Conservation (phyloP, 2,888 invertebrate species). For the Bombyx huttoni region DNA sequence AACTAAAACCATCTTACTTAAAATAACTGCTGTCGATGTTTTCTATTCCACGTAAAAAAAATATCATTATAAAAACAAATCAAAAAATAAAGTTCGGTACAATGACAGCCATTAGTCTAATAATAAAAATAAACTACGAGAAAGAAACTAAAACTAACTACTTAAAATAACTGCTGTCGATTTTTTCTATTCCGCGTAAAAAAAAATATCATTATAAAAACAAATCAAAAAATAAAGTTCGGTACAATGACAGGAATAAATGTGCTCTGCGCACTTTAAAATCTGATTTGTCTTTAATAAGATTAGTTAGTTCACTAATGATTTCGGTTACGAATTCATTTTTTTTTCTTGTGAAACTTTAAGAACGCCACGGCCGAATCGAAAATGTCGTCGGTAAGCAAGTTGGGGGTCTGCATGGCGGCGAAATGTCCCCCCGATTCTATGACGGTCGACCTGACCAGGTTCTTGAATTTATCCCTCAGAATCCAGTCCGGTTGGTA, state of each 20-base stretch:
- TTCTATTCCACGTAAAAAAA: neutral
- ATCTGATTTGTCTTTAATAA: neutral
- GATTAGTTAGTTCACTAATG: conserved; percentile 3
- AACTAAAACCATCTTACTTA: neutral
- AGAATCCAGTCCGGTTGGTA: conserved; percentile 76
- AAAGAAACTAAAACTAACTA: neutral
- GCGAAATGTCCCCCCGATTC: conserved; percentile 89
- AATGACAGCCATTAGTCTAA: neutral
- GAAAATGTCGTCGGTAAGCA: conserved; percentile 76
- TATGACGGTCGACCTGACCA: conserved; percentile 77
- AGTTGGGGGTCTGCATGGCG: conserved; percentile 82
- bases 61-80: neutral
- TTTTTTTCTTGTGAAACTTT: conserved; percentile 20
- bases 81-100: neutral
- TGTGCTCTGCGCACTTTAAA: neutral
- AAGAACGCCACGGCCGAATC: conserved; percentile 32
- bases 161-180: neutral
- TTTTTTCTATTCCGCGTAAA: neutral
- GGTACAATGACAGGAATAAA: conserved; percentile 2
- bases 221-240: neutral
- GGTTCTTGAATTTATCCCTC: conserved; percentile 73
- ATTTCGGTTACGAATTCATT: conserved; percentile 2
- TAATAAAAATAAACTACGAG: neutral
- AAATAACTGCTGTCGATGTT: neutral
- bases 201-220: neutral